Evolutionary conservation across 2,797 vertebrate genomes (phyloP).

Genomic region (Setipinna tenuifilis): DNA sequence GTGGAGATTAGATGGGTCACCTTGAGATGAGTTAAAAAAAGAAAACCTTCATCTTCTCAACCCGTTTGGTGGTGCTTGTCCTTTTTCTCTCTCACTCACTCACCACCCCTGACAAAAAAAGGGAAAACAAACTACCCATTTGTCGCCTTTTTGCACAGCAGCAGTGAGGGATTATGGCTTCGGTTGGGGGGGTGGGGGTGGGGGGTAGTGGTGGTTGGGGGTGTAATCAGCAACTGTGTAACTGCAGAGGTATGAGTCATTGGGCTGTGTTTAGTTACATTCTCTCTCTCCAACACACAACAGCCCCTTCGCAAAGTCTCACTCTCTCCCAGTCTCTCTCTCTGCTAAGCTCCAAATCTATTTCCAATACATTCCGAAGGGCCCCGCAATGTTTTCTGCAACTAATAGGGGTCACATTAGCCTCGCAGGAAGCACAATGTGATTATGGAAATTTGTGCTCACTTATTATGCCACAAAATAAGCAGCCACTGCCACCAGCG

Average conservation of each 20-base stretch:
- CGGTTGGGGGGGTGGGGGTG: neutral
- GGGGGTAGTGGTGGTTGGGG: constrained; percentile 6
- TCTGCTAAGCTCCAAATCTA: constrained; percentile 46
- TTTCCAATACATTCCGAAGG: constrained; percentile 46
- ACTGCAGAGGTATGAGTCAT: constrained; percentile 76
- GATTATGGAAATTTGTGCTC: constrained; percentile 68
- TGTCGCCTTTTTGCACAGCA: constrained; percentile 45
- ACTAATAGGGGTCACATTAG: constrained; percentile 71
- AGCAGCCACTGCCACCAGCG: constrained; percentile 51
- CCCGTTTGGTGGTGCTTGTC: constrained; percentile 24
- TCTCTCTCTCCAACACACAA: neutral
- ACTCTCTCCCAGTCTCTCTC: neutral
- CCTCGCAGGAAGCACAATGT: constrained; percentile 64
- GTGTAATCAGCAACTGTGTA: constrained; percentile 54
- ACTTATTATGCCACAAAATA: constrained; percentile 60
- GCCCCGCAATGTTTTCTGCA: constrained; percentile 55
- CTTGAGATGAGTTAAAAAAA: too few species aligned
- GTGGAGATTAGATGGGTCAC: constrained; percentile 25
- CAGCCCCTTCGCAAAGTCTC: neutral
- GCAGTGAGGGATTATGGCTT: constrained; percentile 50
- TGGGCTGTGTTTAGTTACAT: neutral
- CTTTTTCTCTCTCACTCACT: neutral
- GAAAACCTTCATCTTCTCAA: neutral
- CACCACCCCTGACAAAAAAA: neutral
- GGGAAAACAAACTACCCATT: constrained; percentile 28